Base-by-base conservation (phyloP, 2,888 invertebrate genomes). In the Acrobasis consociella region DNA sequence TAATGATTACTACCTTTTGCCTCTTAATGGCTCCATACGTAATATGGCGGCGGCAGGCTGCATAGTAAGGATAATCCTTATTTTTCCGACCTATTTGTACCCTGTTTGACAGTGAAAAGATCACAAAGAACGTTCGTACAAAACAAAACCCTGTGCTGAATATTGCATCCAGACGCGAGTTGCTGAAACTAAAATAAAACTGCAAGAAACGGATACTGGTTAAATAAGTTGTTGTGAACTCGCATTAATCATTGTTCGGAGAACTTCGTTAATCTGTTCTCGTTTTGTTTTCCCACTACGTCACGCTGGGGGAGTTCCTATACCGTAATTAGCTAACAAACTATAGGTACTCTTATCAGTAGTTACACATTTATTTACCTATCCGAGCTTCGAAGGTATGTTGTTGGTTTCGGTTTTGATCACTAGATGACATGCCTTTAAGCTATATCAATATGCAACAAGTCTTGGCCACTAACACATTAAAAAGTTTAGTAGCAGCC, bases 211-310 rank as follows among this genome's bases (percentile, higher is more conserved):
- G 58, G n/a, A 13, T 17, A 42, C 39, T 42, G 56, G 56, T 56
- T 63, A 62, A 17, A 53, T 60, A 53, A 61, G 51, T 55, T 60
- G 61, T 62, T 66, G 66, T 62, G 58, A 56, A 64, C 59, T 62
- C 37, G 55, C 69, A 69, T 69, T 69, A 69, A 69, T 69, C 68
- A 68, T 66, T 65, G 69, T 67, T 52, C 51, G 58, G 58, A 42
- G 58, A 68, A 66, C 63, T 67, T 58, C 51, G 59, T 64, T 67
- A 68, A 68, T 70, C 68, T 68, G 66, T 68, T 70, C 63, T 65
- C 66, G 67, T 65, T 64, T 66, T 64, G 66, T 66, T 66, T 64
- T 63, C 63, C 58, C 61, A 60, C 61, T 58, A 60, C 62, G 64
- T 59, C 61, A 62, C 63, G 64, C 58, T 58, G 17, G 38, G n/a